Conservation (phyloP, 2,888 invertebrate species). For the Myathropa florea region DNA sequence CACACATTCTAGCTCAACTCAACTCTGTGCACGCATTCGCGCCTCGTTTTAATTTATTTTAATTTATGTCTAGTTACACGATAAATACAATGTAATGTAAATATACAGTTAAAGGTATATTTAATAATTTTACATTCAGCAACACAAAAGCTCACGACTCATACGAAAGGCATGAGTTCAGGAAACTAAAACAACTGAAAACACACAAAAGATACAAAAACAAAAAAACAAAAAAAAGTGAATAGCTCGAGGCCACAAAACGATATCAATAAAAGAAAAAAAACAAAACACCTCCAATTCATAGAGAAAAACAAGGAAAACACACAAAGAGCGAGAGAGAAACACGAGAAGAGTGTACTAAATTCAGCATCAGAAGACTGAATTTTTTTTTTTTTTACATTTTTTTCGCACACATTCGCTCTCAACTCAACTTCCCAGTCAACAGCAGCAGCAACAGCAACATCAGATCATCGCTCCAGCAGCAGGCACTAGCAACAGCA, state of each 20-base stretch:
- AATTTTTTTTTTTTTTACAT: background rate
- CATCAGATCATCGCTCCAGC: background rate
- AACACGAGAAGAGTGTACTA: background rate
- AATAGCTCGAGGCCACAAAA: constrained; percentile 55
- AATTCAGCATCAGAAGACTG: background rate
- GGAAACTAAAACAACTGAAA: constrained; percentile 27
- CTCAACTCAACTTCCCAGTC: background rate
- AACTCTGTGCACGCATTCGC: constrained; percentile 34
- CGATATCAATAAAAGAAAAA: constrained; percentile 54
- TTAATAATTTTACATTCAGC: constrained; percentile 38
- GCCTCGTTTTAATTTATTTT: constrained; percentile 62
- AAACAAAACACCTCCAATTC: constrained; percentile 11
- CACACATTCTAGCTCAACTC: background rate
- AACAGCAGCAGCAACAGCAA: background rate
- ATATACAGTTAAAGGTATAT: constrained; percentile 41
- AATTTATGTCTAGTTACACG: constrained; percentile 60
- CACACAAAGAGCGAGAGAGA: background rate
- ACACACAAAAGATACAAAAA: constrained; percentile 6
- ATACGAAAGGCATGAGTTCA: constrained; percentile 44
- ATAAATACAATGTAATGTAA: constrained; percentile 38
- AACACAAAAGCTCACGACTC: constrained; percentile 31
- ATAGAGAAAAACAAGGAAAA: background rate
- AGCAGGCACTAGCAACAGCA: background rate
- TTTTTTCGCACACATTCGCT: background rate
- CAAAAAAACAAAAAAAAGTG: constrained; percentile 40